phyloP scores from a whole-genome alignment of 2,797 vertebrate species.

The Emys orbicularis region DNA sequence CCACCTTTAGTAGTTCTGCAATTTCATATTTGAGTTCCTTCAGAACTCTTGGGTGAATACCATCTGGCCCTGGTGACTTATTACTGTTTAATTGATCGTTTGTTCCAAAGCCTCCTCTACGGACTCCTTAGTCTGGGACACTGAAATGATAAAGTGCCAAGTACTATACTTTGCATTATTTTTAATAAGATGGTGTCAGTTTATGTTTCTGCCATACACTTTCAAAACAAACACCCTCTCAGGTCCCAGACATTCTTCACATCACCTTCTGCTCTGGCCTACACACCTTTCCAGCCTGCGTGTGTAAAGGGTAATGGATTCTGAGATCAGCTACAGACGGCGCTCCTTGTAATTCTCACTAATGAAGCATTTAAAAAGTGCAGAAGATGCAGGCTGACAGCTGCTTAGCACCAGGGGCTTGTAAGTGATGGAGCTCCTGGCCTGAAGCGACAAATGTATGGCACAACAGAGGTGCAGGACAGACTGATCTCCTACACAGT shows the following conservation, averaged over 20 bases:
- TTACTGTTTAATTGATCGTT: not conserved
- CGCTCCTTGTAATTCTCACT: conserved; percentile 47
- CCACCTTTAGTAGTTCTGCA: not conserved
- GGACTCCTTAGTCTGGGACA: not conserved
- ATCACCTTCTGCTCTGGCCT: not conserved
- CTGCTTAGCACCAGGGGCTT: conserved; percentile 52
- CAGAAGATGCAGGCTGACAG: conserved; percentile 57
- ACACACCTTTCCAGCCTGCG: not conserved
- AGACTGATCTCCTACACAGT: conserved; percentile 11
- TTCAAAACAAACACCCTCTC: conserved; percentile 16
- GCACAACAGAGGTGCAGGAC: conserved; percentile 18
- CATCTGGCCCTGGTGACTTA: not conserved
- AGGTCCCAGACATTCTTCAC: not conserved
- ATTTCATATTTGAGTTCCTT: not conserved
- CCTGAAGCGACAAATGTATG: conserved; percentile 43
- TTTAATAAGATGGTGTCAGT: not conserved
- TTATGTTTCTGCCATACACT: not conserved
- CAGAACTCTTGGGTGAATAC: not conserved
- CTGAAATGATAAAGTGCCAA: not conserved
- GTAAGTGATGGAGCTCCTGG: conserved; percentile 22
- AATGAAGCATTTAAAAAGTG: conserved; percentile 49
- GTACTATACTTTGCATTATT: not conserved
- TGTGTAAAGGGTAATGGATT: not conserved
- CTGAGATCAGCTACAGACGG: conserved; percentile 26
- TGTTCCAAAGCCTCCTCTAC: not conserved